These are phyloP conservation scores for Hymenochirus boettgeri DNA, from an alignment of 2,113 vertebrate genomes.

Conservation along the genomic window DNA sequence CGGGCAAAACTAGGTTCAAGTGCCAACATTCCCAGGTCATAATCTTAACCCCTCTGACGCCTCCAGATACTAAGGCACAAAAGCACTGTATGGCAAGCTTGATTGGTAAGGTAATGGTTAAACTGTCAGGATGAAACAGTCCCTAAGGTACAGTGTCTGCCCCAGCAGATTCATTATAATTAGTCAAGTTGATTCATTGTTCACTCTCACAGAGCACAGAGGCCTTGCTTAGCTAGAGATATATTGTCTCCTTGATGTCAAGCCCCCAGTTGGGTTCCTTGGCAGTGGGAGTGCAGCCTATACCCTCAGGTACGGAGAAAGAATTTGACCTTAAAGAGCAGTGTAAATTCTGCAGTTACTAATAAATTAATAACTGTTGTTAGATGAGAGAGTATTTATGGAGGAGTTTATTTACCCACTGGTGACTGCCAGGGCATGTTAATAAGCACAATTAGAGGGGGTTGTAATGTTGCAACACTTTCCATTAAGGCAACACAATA, in stretches of 20 bases:
- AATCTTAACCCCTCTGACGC: conserved; percentile 3
- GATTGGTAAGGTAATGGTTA: background rate
- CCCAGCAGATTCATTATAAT: conserved; percentile 53
- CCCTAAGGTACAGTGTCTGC: conserved; percentile 47
- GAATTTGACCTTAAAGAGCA: conserved; percentile 2
- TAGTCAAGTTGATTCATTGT: conserved; percentile 60
- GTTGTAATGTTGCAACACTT: background rate
- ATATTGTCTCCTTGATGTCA: conserved; percentile 57
- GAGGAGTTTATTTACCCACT: conserved; percentile 4
- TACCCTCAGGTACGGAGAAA: conserved; percentile 45
- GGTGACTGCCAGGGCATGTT: background rate
- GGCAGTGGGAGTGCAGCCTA: conserved; percentile 28
- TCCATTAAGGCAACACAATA: no score
- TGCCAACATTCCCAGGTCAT: conserved; percentile 29
- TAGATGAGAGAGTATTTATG: conserved; percentile 33
- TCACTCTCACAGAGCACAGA: conserved; percentile 58
- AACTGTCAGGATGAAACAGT: conserved; percentile 31
- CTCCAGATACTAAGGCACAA: background rate
- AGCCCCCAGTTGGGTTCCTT: conserved; percentile 45
- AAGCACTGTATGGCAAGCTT: conserved; percentile 2
- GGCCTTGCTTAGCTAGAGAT: conserved; percentile 56
- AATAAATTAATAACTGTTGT: conserved; percentile 12
- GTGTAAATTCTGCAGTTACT: background rate
- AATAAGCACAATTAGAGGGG: no score
- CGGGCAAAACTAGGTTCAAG: conserved; percentile 35